phyloP scores from a whole-genome alignment of 2,888 invertebrate species.

The Apodemia duryi region DNA sequence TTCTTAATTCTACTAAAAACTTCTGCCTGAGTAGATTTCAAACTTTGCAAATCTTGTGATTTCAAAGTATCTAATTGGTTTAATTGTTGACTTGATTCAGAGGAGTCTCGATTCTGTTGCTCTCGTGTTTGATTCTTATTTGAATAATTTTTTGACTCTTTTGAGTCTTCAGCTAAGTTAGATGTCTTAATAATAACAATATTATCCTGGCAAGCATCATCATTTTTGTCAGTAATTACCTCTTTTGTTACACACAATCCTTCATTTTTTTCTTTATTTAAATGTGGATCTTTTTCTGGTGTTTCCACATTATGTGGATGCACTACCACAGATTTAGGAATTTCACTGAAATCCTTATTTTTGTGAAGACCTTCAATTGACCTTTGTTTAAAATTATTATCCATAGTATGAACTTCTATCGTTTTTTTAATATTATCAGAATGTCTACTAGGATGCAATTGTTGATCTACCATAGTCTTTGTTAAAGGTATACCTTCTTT shows the following conservation, averaged over 20 bases:
- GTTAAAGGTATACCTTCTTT: constrained; percentile 69
- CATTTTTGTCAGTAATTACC: constrained; percentile 18
- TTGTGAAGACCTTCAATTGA: constrained; percentile 37
- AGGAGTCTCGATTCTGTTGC: not conserved
- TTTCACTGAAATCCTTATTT: constrained; percentile 30
- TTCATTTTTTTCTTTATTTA: constrained; percentile 15
- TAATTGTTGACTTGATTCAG: constrained; percentile 6
- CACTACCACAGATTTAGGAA: constrained; percentile 18
- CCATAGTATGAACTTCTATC: constrained; percentile 69
- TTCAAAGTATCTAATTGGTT: not conserved
- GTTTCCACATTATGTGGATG: constrained; percentile 15
- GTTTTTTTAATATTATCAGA: constrained; percentile 68
- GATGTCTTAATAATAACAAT: not conserved
- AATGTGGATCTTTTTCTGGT: constrained; percentile 23
- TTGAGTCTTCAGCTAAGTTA: not conserved
- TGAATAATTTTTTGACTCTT: constrained; percentile 15
- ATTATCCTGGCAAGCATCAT: constrained; percentile 23
- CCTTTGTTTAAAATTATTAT: constrained; percentile 42
- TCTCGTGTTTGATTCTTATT: not conserved
- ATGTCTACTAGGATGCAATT: constrained; percentile 64
- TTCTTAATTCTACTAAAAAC: not conserved
- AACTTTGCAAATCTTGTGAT: not conserved
- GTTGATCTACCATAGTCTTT: constrained; percentile 69
- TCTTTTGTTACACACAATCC: constrained; percentile 18
- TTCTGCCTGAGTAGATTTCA: not conserved